These are phyloP conservation scores for Parapristionchus giblindavisi DNA, from an alignment of 2,888 invertebrate genomes.

Conservation along the genomic window DNA sequence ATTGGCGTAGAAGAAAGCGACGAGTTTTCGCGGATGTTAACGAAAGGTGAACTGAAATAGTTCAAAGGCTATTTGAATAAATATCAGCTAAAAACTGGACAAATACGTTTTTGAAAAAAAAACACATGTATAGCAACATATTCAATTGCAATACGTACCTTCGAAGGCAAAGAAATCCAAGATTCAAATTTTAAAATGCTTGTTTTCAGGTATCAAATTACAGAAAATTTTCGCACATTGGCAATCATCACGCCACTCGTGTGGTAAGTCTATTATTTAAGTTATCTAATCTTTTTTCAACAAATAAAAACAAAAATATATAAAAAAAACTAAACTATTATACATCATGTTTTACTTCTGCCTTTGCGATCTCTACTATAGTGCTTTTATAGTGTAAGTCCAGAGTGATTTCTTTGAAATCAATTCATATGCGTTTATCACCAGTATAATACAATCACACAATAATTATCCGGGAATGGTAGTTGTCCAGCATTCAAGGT, in stretches of 20 bases:
- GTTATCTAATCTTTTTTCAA: neutral
- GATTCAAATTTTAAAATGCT: too few relatives aligned
- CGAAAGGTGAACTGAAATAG: neutral
- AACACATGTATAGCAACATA: neutral
- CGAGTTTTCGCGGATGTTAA: neutral
- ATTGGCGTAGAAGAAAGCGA: conserved; percentile 1
- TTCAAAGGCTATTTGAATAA: too few relatives aligned
- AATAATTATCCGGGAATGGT: too few relatives aligned
- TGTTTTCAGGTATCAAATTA: conserved; percentile 23
- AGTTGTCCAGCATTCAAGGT: too few relatives aligned
- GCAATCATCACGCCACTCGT: conserved; percentile 3
- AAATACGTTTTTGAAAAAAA: neutral
- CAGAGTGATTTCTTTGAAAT: too few relatives aligned
- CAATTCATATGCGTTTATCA: too few relatives aligned
- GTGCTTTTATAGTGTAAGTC: neutral
- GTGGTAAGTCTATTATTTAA: neutral
- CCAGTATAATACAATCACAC: too few relatives aligned
- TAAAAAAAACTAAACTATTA: too few relatives aligned
- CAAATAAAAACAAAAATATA: too few relatives aligned
- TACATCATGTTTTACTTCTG: too few relatives aligned
- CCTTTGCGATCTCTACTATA: neutral
- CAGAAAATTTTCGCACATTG: conserved; percentile 17
- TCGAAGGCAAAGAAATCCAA: neutral
- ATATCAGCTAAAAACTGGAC: too few relatives aligned
- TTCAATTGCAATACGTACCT: neutral